Evolutionary conservation across 2,797 vertebrate species (phyloP).

Genomic region (Danionella dracula): DNA sequence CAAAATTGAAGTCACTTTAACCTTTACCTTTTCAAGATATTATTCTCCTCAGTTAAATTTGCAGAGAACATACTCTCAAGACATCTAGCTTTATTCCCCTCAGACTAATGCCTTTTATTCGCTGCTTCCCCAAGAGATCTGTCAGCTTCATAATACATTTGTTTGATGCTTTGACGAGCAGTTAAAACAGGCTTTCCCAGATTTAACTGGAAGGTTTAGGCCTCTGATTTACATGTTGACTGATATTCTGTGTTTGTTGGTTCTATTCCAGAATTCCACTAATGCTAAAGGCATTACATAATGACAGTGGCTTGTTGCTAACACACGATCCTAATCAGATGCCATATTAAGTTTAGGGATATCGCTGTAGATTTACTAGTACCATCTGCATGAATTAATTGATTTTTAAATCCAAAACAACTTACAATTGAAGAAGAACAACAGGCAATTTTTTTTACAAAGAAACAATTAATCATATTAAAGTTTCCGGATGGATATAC

Average conservation of each 20-base stretch:
- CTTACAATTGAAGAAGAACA: no score
- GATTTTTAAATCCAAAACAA: no score
- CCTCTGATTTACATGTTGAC: not conserved
- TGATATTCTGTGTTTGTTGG: not conserved
- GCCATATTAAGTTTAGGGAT: not conserved
- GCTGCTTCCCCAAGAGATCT: not conserved
- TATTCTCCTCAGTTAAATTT: not conserved
- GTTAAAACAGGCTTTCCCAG: slow-evolving; percentile 12
- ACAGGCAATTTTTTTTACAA: no score
- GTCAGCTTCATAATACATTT: not conserved
- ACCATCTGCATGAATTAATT: no score
- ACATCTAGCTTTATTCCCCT: not conserved
- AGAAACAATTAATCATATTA: no score
- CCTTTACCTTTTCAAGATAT: not conserved
- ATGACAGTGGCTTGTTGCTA: not conserved
- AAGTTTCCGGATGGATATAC: no score
- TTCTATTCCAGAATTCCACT: not conserved
- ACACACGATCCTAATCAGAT: not conserved
- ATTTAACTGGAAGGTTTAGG: not conserved
- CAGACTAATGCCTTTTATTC: not conserved
- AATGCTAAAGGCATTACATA: slow-evolving; percentile 8
- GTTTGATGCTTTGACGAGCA: not conserved
- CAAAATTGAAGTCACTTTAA: not conserved
- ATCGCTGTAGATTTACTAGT: not conserved
- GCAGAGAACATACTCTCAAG: not conserved